phyloP scores from a whole-genome alignment of 2,113 vertebrate genomes.

The Pterophyllum scalare region DNA sequence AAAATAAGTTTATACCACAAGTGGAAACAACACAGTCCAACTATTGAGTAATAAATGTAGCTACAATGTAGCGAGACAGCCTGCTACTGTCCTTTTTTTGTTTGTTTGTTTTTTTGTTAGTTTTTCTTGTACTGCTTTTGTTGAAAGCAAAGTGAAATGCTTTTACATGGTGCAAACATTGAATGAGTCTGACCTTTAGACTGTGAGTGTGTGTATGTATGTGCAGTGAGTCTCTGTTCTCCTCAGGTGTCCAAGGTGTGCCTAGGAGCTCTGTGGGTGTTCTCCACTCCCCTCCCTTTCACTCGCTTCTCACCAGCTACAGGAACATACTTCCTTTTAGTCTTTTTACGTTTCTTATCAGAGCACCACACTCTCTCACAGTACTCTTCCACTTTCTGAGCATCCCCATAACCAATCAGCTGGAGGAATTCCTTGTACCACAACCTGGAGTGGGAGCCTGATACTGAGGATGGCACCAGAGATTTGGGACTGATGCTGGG shows the following conservation, averaged over 20 bases:
- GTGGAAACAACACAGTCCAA: constrained; percentile 10
- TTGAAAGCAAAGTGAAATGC: constrained; percentile 51
- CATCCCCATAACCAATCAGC: constrained; percentile 93
- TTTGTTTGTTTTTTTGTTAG: neutral
- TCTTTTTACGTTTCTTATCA: constrained; percentile 91
- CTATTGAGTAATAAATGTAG: constrained; percentile 26
- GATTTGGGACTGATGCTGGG: constrained; percentile 80
- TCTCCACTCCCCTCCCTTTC: constrained; percentile 76
- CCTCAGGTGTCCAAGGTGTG: constrained; percentile 84
- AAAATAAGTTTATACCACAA: constrained; percentile 13
- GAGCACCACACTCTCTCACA: constrained; percentile 97
- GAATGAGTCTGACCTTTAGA: constrained; percentile 52
- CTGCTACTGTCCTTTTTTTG: constrained; percentile 31
- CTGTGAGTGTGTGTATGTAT: constrained; percentile 6
- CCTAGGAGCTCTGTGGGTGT: constrained; percentile 88
- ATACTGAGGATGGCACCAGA: constrained; percentile 75
- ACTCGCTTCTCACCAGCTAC: constrained; percentile 83
- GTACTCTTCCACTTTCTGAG: constrained; percentile 94
- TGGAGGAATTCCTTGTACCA: constrained; percentile 99
- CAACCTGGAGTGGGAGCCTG: constrained; percentile 79
- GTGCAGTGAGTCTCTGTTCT: constrained; percentile 14
- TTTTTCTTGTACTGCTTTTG: constrained; percentile 35
- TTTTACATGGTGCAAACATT: constrained; percentile 54
- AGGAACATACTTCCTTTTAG: constrained; percentile 86
- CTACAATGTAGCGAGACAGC: constrained; percentile 12